Conservation (phyloP, 2,888 invertebrate genomes). For the Fragum fragum region DNA sequence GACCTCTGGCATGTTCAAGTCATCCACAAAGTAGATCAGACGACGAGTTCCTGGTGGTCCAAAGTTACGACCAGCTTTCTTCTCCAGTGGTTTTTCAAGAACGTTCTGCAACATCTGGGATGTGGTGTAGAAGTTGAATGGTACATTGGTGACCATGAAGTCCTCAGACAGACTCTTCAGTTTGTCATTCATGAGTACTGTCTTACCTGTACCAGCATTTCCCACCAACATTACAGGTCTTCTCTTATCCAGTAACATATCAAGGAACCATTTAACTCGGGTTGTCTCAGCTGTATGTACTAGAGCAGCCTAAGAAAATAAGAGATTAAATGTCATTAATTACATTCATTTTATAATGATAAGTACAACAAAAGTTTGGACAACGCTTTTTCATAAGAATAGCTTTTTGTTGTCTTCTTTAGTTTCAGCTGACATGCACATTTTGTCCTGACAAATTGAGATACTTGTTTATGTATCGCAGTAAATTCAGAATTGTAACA, state of each 20-base stretch:
- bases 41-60: slow-evolving; percentile 98
- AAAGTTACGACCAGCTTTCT: slow-evolving; percentile 98
- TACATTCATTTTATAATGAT: too few relatives aligned
- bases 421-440: too few relatives aligned
- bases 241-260: slow-evolving; percentile 94
- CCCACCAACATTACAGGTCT: slow-evolving; percentile 98
- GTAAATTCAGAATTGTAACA: too few relatives aligned
- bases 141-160: slow-evolving; percentile 95
- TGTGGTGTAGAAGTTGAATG: slow-evolving; percentile 98
- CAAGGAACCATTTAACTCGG: slow-evolving; percentile 95
- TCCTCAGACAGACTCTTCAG: slow-evolving; percentile 92
- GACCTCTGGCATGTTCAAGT: slow-evolving; percentile 99
- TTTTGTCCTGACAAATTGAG: too few relatives aligned
- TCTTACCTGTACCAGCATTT: slow-evolving; percentile 97
- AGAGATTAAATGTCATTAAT: too few relatives aligned
- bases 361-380: too few relatives aligned
- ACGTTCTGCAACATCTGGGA: slow-evolving; percentile 91
- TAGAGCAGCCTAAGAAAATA: slow-evolving; percentile 95
- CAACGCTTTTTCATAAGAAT: too few relatives aligned
- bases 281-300: slow-evolving; percentile 98
- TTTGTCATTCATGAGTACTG: slow-evolving; percentile 96
- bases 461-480: too few relatives aligned
- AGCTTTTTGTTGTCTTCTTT: too few relatives aligned
- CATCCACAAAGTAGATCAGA: slow-evolving; percentile 97
- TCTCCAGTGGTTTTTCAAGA: slow-evolving; percentile 97